Base-by-base conservation (phyloP, 2,797 vertebrate genomes). In the Hemitrygon akajei region DNA sequence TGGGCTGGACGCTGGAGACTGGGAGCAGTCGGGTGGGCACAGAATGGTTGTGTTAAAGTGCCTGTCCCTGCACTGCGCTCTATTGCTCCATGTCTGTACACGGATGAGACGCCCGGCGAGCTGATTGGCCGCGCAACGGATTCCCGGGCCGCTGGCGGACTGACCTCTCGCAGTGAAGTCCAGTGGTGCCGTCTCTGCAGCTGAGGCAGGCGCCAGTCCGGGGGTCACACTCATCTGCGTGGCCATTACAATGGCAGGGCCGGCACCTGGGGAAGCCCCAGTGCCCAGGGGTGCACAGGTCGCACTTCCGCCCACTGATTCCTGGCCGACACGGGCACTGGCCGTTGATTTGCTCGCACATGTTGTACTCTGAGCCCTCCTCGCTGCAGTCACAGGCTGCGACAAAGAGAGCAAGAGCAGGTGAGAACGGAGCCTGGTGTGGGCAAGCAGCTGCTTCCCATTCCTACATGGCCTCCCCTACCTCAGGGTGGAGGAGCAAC, bases 261-360 rank as follows among this genome's bases (percentile, higher is more conserved):
- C 96, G 96, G 94, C 98, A 99, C 5, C 94, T 89, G 0, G 97
- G 98, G 94, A 98, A 98, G 94, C 97, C 97, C 91, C 98, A 98
- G 94, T 97, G 96, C 92, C 82, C 97, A 0, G 96, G 95, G 75
- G 97, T 96, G 18, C 98, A 98, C 94, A 95, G 96, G 1, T 98
- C 97, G 94, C 98, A 98, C 94, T 95, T 96, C 6, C 96, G 96
- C 12, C 98, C 97, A 0, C 95, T 94, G 0, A 97, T 94, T 0
- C 97, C 97, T 0, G 94, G 94, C 40, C 94, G 95, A 95, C 98
- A 98, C 2, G 11, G 95, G 94, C 98, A 99, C 95, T 98, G 97
- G 20, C 98, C 98, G 0, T 96, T 97, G 34, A 95, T 94, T 0
- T 94, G 94, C 58, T 98, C 96, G 6, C 98, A 98, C 94, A 97